Conservation (phyloP, 2,797 vertebrate genomes). For the Poeciliopsis gracilis region DNA sequence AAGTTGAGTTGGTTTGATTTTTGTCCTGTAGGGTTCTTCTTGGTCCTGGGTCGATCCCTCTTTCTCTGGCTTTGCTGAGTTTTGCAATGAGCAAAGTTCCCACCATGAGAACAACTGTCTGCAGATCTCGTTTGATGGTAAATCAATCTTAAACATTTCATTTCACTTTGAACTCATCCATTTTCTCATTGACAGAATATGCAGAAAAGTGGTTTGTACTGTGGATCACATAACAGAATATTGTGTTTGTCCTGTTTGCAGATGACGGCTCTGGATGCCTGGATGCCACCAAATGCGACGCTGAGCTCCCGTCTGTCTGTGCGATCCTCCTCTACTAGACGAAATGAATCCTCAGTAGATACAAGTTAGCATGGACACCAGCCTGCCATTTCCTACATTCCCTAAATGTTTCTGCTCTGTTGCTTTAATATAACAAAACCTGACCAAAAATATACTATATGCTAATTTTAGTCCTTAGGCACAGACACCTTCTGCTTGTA, state of each 20-base stretch:
- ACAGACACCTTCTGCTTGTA: neutral
- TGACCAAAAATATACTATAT: neutral
- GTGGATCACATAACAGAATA: neutral
- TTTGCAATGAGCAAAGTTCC: fast-evolving
- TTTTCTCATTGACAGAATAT: neutral
- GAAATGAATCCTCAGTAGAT: neutral
- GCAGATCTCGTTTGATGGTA: neutral
- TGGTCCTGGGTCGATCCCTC: conserved; percentile 5
- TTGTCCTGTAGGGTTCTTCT: neutral
- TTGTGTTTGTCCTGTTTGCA: neutral
- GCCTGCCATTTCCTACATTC: neutral
- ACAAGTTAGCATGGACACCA: no score
- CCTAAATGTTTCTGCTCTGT: neutral
- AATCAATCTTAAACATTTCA: neutral
- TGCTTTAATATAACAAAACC: neutral
- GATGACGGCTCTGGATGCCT: neutral
- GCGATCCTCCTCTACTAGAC: neutral
- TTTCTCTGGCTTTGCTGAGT: fast-evolving
- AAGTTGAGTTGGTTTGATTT: neutral
- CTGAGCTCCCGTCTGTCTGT: neutral
- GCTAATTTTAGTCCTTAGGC: neutral
- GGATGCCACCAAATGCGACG: neutral
- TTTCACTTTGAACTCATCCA: neutral
- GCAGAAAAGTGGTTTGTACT: neutral
- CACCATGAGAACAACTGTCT: neutral